Conservation (phyloP, 92 coral and sea anemone genomes). For the Blastomussa wellsi region DNA sequence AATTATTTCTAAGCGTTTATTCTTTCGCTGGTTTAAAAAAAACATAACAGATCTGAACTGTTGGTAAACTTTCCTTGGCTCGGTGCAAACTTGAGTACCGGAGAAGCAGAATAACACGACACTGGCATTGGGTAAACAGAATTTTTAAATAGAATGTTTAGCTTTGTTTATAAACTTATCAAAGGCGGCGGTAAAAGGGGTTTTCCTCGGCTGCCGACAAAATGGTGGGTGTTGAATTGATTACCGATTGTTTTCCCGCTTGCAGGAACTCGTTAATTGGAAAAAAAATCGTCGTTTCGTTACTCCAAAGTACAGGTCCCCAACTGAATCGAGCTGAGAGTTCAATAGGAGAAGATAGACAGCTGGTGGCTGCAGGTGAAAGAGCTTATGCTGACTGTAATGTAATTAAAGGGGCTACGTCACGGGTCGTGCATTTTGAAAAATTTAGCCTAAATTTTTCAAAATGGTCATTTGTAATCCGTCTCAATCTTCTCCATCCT, state of each 20-base stretch:
- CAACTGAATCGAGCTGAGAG: background rate
- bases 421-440: no score
- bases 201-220: slow-evolving; percentile 1
- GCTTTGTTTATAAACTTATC: background rate
- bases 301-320: background rate
- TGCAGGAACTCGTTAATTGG: background rate
- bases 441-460: no score
- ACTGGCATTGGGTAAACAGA: background rate
- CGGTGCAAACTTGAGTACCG: no score
- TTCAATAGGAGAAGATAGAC: background rate
- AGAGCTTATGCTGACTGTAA: background rate
- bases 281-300: background rate
- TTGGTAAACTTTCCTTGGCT: no score
- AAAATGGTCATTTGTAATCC: no score
- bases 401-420: no score
- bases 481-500: no score
- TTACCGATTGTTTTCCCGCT: background rate
- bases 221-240: background rate
- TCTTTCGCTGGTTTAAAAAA: background rate
- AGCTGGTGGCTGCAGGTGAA: slow-evolving; percentile 6
- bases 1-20: background rate
- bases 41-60: background rate
- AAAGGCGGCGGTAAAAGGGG: background rate
- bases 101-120: background rate
- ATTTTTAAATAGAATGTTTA: background rate